These are phyloP conservation scores for Dipus sagitta DNA, from an alignment of 2,797 vertebrate genomes.

Conservation along the genomic window DNA sequence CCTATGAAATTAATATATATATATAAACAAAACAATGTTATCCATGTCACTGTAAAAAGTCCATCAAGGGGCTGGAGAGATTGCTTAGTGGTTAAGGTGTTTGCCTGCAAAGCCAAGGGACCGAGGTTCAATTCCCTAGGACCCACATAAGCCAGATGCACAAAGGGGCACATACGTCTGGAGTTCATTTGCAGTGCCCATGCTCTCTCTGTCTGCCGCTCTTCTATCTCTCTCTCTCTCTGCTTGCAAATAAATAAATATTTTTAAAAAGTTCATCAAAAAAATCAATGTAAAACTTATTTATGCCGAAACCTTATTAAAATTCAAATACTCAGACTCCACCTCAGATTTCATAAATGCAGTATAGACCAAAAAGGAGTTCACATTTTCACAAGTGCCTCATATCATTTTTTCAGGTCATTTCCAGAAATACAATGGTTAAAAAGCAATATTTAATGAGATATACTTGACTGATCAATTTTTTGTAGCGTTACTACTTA, in stretches of 20 bases:
- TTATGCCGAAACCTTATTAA: constrained; percentile 22
- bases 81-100: no score
- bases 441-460: constrained; percentile 52
- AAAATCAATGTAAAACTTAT: constrained; percentile 41
- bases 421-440: constrained; percentile 19
- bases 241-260: background rate
- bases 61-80: no score
- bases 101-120: no score
- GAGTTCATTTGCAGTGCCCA: no score
- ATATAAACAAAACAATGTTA: constrained; percentile 21
- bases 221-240: no score
- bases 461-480: constrained; percentile 28
- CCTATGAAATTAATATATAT: constrained; percentile 42
- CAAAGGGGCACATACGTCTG: no score
- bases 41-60: constrained; percentile 1
- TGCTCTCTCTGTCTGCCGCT: no score
- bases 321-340: constrained; percentile 37
- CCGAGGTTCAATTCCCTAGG: no score
- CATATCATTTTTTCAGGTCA: background rate
- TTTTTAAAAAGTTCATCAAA: constrained; percentile 36
- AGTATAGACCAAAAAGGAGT: background rate
- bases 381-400: constrained; percentile 42
- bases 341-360: background rate
- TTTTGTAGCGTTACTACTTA: constrained; percentile 31
- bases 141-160: no score